Percentiles rank a stretch among this genome's conserved stretches.
Conservation (phyloP, 2,888 invertebrate genomes). For the Xanthorhoe designata region DNA sequence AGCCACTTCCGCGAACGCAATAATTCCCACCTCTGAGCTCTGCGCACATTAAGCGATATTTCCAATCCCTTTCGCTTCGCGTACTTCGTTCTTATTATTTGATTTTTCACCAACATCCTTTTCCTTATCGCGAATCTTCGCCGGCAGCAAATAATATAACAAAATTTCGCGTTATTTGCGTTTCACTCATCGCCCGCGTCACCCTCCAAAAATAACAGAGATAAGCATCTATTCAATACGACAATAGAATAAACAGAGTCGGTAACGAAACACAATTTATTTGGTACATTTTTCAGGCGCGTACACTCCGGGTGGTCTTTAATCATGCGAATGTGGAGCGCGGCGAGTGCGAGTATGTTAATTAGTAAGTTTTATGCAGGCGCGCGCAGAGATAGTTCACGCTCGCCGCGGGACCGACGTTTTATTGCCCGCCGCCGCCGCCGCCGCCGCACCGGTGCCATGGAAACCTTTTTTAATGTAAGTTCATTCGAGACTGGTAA, state of each 20-base stretch:
- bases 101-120: slow-evolving; percentile 63
- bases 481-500: slow-evolving; percentile 23
- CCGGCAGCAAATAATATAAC: slow-evolving; percentile 73
- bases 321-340: slow-evolving; percentile 55
- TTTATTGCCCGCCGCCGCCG: slow-evolving; percentile 47
- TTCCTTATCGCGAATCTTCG: slow-evolving; percentile 66
- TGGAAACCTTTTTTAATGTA: slow-evolving; percentile 50
- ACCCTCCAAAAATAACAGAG: slow-evolving; percentile 54
- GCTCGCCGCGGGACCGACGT: slow-evolving; percentile 44
- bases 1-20: slow-evolving; percentile 26
- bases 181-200: slow-evolving; percentile 53
- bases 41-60: slow-evolving; percentile 61
- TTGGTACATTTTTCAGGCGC: slow-evolving; percentile 46
- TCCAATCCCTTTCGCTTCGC: slow-evolving; percentile 62
- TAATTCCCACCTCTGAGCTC: slow-evolving; percentile 33
- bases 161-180: slow-evolving; percentile 73
- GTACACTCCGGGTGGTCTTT: slow-evolving; percentile 48
- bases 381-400: slow-evolving; percentile 53
- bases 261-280: slow-evolving; percentile 49
- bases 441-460: slow-evolving; percentile 30
- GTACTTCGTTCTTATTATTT: slow-evolving; percentile 62
- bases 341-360: slow-evolving; percentile 54
- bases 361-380: slow-evolving; percentile 64
- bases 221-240: slow-evolving; percentile 62
- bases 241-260: slow-evolving; percentile 53